Conservation (phyloP, 1,140 invertebrate genomes). For the Pseudobourletiella spinata region DNA sequence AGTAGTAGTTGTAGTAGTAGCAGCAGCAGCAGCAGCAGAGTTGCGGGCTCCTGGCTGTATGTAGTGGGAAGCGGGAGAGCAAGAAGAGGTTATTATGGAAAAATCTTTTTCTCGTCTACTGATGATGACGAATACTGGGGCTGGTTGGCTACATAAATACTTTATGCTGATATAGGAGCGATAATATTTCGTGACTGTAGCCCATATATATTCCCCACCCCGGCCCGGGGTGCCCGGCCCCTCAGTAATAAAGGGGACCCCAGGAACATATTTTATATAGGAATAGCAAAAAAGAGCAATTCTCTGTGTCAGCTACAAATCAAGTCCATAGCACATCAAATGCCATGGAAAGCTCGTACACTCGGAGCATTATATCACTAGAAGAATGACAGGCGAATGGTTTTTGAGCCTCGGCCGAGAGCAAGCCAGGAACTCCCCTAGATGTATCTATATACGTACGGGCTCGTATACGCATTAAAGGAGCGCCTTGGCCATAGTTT, state of each 20-base stretch:
- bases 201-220: not conserved
- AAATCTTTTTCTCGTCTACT: conserved; percentile 9
- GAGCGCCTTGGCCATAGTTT: no score
- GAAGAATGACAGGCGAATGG: not conserved
- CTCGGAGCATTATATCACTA: conserved; percentile 7
- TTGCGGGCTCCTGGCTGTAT: no score
- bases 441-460: no score
- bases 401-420: not conserved
- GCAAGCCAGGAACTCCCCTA: conserved; percentile 12
- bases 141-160: conserved; percentile 8
- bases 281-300: conserved; percentile 35
- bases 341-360: conserved; percentile 7
- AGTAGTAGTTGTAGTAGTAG: no score
- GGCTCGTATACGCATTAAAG: no score
- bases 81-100: conserved; percentile 8
- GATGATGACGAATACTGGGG: conserved; percentile 7
- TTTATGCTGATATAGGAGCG: conserved; percentile 7
- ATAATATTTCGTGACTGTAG: conserved; percentile 11
- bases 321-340: conserved; percentile 9
- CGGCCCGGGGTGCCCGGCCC: not conserved
- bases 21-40: no score
- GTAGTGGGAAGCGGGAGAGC: no score
- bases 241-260: conserved; percentile 28
- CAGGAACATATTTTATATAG: conserved; percentile 33
- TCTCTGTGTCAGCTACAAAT: conserved; percentile 14